Evolutionary conservation across 2,797 vertebrate species (phyloP), one percentile per base, ranked within the genome.

Genomic region (Tachyglossus aculeatus): DNA sequence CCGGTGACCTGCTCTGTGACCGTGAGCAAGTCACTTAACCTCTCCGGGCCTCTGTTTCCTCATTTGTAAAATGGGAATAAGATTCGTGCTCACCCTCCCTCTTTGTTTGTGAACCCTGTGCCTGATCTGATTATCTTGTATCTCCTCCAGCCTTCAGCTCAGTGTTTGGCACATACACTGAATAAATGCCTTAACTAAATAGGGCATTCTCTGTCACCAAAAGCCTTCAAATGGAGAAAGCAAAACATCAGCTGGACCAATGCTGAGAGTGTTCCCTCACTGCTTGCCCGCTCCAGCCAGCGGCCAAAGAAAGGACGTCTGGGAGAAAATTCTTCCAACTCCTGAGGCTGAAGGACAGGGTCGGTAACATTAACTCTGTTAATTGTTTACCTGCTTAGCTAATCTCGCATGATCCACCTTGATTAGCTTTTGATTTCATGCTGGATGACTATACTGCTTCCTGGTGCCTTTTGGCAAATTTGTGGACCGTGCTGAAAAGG

Each of bases 391-490:
- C 81, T 83, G 32, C 68, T 61, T 57, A 81, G 81, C 82, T 90
- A 88, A 86, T 86, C 81, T 87, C 59, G 77, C 79, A 72, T 84
- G 82, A 53, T 76, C 84, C 67, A 39, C 33, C 0, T 78, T 84
- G 81, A 89, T 83, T 88, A 87, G 89, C 69, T 92, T 90, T 85
- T 88, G 90, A 89, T 92, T 93, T 91, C 89, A 92, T 85, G 88
- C 83, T 87, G 73, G 77, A 50, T 90, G 86, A 70, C 59, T 87
- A 85, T 86, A 90, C 63, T 33, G 83, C 90, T 88, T 81, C 81
- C 31, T 19, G 70, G 74, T 31, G 67, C 87, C 88, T 87, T 81
- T 84, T 70, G 37, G 67, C 68, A 80, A 81, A 76, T 90, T 90
- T 90, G 89, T 90, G 90, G 90, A 88, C 86, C 83, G 14, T 88